A percentile compares a stretch with the other conserved stretches of the same genome.
Conservation (phyloP, 23 tunicate genomes). For the Ciona savignyi region DNA sequence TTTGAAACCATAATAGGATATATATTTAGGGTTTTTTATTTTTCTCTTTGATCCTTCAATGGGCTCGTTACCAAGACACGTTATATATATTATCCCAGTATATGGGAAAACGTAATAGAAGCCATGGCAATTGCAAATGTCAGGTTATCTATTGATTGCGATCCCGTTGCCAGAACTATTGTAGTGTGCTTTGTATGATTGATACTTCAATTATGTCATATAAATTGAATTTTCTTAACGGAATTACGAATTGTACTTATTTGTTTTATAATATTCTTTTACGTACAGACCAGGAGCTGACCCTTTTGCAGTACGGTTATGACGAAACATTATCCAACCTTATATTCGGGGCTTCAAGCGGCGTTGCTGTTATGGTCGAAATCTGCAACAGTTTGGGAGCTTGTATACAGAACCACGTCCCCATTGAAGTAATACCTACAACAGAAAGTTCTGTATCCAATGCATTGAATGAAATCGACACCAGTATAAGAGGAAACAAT, state of each 20-base stretch:
- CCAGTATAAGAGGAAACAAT: neutral
- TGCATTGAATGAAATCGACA: neutral
- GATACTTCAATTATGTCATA: no score
- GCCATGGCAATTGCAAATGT: no score
- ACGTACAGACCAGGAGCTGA: neutral
- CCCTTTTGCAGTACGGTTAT: neutral
- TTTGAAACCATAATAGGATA: no score
- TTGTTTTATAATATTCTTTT: neutral
- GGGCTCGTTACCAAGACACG: no score
- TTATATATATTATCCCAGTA: no score
- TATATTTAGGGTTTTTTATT: no score
- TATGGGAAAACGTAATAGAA: no score
- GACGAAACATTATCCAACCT: neutral
- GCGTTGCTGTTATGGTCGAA: neutral
- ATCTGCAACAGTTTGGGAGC: constrained; percentile 1
- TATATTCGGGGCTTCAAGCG: neutral
- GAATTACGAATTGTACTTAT: neutral
- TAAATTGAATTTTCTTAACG: neutral
- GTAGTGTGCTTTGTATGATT: no score
- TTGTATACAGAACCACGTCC: neutral
- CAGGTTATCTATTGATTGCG: no score
- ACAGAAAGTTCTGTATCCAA: neutral
- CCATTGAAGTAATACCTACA: neutral
- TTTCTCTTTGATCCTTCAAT: no score
- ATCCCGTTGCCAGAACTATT: no score